Conservation (phyloP, 2,888 invertebrate genomes). For the Argyresthia albistria region DNA sequence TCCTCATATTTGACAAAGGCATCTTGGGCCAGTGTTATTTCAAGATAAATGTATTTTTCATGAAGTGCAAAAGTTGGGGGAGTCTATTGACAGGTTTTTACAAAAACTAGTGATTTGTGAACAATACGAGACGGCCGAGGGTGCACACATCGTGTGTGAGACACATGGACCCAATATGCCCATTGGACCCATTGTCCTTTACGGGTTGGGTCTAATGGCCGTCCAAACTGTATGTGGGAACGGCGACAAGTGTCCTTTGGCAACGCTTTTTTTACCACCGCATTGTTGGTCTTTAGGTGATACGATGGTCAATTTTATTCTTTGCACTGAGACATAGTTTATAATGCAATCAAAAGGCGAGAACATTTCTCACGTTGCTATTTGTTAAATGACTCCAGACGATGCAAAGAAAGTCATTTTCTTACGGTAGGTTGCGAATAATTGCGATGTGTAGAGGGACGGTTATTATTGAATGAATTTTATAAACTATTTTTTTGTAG, state of each 20-base stretch:
- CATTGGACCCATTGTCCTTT: slow-evolving; percentile 31
- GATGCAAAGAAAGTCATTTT: too few relatives aligned
- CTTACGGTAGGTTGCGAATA: too few relatives aligned
- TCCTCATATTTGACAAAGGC: slow-evolving; percentile 21
- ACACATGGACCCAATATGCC: slow-evolving; percentile 61
- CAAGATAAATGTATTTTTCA: slow-evolving; percentile 63
- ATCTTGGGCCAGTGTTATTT: slow-evolving; percentile 47
- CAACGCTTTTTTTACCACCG: background rate
- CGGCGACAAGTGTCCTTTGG: slow-evolving; percentile 1
- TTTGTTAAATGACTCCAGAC: too few relatives aligned
- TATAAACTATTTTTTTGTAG: too few relatives aligned
- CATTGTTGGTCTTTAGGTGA: too few relatives aligned
- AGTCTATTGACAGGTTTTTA: slow-evolving; percentile 47
- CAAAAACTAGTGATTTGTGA: slow-evolving; percentile 41
- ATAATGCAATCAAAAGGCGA: too few relatives aligned
- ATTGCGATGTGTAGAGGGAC: too few relatives aligned
- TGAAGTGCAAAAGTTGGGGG: slow-evolving; percentile 67
- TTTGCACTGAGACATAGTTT: too few relatives aligned
- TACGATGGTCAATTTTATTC: too few relatives aligned
- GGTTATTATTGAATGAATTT: too few relatives aligned
- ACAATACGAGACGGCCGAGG: slow-evolving; percentile 45
- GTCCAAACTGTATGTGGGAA: slow-evolving; percentile 1
- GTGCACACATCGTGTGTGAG: too few relatives aligned
- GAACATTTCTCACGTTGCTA: too few relatives aligned
- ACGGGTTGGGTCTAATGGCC: slow-evolving; percentile 28